These are phyloP conservation scores for Papilio demoleus DNA, from an alignment of 2,888 invertebrate species.

Conservation along the genomic window DNA sequence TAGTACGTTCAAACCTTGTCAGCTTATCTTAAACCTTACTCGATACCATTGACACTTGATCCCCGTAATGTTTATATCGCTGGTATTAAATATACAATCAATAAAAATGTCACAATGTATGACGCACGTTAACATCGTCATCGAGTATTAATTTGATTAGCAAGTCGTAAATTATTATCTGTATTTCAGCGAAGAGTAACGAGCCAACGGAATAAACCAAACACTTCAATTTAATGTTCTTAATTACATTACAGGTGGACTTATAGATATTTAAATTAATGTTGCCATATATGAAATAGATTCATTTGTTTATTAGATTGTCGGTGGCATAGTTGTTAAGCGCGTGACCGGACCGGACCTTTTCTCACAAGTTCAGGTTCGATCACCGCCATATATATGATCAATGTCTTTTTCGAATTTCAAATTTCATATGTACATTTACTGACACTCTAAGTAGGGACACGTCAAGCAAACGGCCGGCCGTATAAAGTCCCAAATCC, in stretches of 20 bases:
- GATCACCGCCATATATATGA: no score
- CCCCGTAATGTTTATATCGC: conserved; percentile 39
- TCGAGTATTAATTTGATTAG: conserved; percentile 42
- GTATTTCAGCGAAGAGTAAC: conserved; percentile 21
- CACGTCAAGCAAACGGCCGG: no score
- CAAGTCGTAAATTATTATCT: conserved; percentile 33
- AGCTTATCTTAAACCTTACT: conserved; percentile 41
- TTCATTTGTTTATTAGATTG: no score
- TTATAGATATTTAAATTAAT: background rate
- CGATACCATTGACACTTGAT: conserved; percentile 38
- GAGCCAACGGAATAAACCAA: conserved; percentile 19
- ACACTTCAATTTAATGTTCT: background rate
- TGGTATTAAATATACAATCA: conserved; percentile 39
- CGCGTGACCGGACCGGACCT: no score
- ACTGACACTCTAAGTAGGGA: no score
- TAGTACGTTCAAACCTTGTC: conserved; percentile 33
- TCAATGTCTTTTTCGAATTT: no score
- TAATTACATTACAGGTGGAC: conserved; percentile 3
- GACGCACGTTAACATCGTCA: conserved; percentile 38
- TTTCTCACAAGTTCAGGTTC: no score
- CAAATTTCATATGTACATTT: no score
- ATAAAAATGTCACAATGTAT: conserved; percentile 43
- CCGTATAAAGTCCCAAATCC: no score
- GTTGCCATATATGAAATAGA: background rate
- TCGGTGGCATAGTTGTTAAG: no score